These are phyloP conservation scores for Danaus melanippus DNA, from an alignment of 1,140 invertebrate genomes.

Conservation along the genomic window DNA sequence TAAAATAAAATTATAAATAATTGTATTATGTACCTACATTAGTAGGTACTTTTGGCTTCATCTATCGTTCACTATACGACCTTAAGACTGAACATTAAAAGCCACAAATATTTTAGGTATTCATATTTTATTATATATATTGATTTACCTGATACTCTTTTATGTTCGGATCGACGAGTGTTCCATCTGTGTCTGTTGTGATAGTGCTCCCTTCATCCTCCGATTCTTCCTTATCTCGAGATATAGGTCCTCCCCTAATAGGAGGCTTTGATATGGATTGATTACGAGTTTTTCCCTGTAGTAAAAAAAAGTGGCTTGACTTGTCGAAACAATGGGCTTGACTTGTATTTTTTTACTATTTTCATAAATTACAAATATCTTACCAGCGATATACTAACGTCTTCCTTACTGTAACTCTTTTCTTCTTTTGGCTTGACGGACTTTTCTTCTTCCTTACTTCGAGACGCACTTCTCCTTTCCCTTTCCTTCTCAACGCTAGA, in stretches of 20 bases:
- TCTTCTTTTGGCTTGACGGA: constrained; percentile 39
- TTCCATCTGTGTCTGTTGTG: constrained; percentile 65
- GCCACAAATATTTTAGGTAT: too few species aligned
- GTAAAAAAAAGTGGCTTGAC: constrained; percentile 7
- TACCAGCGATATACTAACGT: constrained; percentile 76
- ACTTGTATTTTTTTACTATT: not conserved
- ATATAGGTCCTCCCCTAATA: constrained; percentile 48
- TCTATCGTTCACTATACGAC: not conserved
- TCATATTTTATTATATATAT: not conserved
- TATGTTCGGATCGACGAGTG: constrained; percentile 57
- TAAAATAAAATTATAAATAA: too few species aligned
- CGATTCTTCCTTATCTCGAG: constrained; percentile 56
- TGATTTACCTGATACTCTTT: constrained; percentile 60
- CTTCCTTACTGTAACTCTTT: constrained; percentile 58
- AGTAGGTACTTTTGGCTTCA: not conserved
- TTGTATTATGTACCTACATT: too few species aligned
- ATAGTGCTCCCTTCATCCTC: constrained; percentile 68
- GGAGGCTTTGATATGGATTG: constrained; percentile 51
- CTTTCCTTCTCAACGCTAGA: constrained; percentile 70
- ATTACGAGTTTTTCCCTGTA: constrained; percentile 53
- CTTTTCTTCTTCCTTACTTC: constrained; percentile 66
- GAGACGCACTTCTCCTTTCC: constrained; percentile 59
- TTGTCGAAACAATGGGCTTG: not conserved
- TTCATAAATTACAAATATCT: not conserved
- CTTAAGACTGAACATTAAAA: too few species aligned